These are phyloP conservation scores for Ptiloglossa arizonensis DNA, from an alignment of 1,140 invertebrate genomes.

Conservation along the genomic window DNA sequence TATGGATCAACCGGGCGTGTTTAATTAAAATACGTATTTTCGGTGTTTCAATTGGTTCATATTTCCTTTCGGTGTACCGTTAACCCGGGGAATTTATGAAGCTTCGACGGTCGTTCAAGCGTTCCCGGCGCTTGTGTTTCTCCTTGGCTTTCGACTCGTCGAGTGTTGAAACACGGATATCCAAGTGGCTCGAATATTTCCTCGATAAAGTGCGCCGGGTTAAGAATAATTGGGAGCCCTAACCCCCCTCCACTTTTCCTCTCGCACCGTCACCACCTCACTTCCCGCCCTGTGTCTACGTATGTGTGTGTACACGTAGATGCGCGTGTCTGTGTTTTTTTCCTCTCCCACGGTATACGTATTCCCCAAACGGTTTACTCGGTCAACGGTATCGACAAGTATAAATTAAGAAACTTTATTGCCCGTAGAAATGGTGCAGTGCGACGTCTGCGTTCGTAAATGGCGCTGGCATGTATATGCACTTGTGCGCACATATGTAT, in stretches of 20 bases:
- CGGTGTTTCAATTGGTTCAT: not conserved
- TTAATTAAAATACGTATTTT: not conserved
- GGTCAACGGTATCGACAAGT: conserved; percentile 46
- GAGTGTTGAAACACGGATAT: not conserved
- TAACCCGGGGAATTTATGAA: conserved; percentile 18
- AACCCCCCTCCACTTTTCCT: not conserved
- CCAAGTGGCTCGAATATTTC: conserved; percentile 7
- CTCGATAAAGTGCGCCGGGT: conserved; percentile 11
- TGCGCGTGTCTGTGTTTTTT: not conserved
- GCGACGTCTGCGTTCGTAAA: conserved; percentile 51
- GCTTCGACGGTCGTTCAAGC: not conserved
- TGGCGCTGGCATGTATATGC: conserved; percentile 3
- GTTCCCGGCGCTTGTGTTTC: not conserved
- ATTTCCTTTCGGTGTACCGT: not conserved
- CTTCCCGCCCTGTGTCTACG: not conserved
- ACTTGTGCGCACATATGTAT: not conserved
- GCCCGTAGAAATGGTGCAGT: conserved; percentile 46
- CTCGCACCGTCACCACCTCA: not conserved
- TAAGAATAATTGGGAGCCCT: conserved; percentile 36
- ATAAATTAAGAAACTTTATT: conserved; percentile 56
- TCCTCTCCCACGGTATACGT: not conserved
- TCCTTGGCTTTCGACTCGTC: not conserved
- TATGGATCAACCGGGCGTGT: not conserved
- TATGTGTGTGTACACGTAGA: too few relatives aligned
- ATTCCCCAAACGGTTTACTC: conserved; percentile 24